phyloP scores from a whole-genome alignment of 2,113 vertebrate species.

The Polypterus senegalus region DNA sequence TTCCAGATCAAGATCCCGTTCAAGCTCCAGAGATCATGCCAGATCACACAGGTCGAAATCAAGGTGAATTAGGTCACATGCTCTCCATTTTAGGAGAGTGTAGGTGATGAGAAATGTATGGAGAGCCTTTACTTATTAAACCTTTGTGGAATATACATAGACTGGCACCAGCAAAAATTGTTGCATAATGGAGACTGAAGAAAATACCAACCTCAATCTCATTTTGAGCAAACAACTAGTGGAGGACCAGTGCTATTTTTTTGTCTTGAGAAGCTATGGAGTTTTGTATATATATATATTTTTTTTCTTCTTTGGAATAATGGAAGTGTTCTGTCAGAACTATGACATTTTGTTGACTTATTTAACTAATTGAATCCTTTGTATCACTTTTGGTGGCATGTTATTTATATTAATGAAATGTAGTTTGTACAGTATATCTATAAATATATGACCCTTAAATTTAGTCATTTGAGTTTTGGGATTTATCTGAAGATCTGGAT shows the following conservation, averaged over 20 bases:
- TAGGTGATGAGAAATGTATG: conserved; percentile 33
- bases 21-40: conserved; percentile 67
- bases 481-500: conserved; percentile 10
- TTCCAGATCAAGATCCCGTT: conserved; percentile 88
- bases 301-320: no score
- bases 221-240: conserved; percentile 2
- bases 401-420: conserved; percentile 22
- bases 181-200: conserved; percentile 1
- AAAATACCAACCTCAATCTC: background rate
- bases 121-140: conserved; percentile 25
- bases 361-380: conserved; percentile 27
- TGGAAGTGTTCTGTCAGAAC: no score
- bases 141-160: conserved; percentile 19
- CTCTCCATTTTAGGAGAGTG: conserved; percentile 68
- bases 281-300: no score
- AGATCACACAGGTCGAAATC: conserved; percentile 86
- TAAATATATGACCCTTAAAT: conserved; percentile 17
- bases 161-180: background rate
- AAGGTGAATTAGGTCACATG: conserved; percentile 98
- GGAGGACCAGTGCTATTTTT: background rate
- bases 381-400: conserved; percentile 23
- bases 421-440: conserved; percentile 10
- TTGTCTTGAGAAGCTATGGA: no score
- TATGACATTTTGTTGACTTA: conserved; percentile 5
- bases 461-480: conserved; percentile 16